These are phyloP conservation scores for Garra rufa DNA, from an alignment of 2,113 vertebrate species.

Conservation along the genomic window DNA sequence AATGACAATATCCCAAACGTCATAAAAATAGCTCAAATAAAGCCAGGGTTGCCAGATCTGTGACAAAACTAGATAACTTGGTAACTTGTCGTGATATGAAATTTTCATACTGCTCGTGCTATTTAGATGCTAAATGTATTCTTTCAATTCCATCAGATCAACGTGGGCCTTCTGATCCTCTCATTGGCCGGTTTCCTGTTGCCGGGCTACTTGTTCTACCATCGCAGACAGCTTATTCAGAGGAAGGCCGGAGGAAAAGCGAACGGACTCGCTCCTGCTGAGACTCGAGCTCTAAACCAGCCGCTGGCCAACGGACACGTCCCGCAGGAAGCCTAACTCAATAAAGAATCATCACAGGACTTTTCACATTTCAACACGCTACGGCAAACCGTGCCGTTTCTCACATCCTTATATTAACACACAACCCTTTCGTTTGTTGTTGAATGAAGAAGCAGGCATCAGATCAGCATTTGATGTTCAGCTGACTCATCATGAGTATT, in stretches of 20 bases:
- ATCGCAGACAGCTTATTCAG: conserved; percentile 69
- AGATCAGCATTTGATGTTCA: neutral
- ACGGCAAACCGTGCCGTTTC: neutral
- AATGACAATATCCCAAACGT: too few relatives aligned
- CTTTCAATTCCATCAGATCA: conserved; percentile 67
- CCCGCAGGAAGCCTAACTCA: conserved; percentile 62
- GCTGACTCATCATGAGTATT: neutral
- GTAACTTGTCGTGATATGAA: too few relatives aligned
- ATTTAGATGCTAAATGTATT: neutral
- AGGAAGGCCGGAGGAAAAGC: conserved; percentile 61
- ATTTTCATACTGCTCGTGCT: too few relatives aligned
- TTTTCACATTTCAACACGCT: neutral
- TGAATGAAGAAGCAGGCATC: neutral
- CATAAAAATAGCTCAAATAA: too few relatives aligned
- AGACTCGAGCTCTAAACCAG: conserved; percentile 64
- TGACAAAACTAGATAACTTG: too few relatives aligned
- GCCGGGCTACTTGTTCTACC: conserved; percentile 82
- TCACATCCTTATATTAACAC: neutral
- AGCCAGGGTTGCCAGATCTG: too few relatives aligned
- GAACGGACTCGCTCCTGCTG: conserved; percentile 4
- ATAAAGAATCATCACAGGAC: neutral
- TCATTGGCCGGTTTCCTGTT: conserved; percentile 83
- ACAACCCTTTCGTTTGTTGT: neutral
- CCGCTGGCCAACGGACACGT: conserved; percentile 62
- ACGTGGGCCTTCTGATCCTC: conserved; percentile 78